Percentiles rank a stretch among this genome's conserved stretches.
Evolutionary conservation across 1,140 invertebrate species (phyloP).

Genomic region (Drosophila baimaii): DNA sequence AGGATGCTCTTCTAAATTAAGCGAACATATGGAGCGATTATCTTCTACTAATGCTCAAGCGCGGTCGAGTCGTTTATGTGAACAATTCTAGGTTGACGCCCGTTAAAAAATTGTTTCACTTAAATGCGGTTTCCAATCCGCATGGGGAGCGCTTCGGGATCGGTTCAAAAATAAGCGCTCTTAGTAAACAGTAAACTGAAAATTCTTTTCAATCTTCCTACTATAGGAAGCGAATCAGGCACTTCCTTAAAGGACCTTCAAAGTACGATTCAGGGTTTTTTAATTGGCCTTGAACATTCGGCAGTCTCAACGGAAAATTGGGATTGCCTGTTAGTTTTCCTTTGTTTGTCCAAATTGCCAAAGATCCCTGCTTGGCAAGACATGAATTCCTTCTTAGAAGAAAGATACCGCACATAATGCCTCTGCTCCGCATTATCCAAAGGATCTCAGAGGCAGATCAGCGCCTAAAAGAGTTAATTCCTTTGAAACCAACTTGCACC

Average conservation of each 20-base stretch:
- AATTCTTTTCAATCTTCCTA: not conserved
- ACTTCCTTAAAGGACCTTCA: not conserved
- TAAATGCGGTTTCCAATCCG: not conserved
- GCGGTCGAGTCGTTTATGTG: too few relatives aligned
- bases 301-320: not conserved
- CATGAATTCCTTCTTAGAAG: too few relatives aligned
- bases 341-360: not conserved
- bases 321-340: not conserved
- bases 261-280: not conserved
- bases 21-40: too few relatives aligned
- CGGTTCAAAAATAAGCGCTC: not conserved
- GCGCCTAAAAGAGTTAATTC: not conserved
- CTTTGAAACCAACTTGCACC: not conserved
- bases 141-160: not conserved
- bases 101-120: too few relatives aligned
- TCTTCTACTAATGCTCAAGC: too few relatives aligned
- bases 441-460: not conserved
- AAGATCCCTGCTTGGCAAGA: not conserved
- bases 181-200: slow-evolving; percentile 3
- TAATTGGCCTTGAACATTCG: not conserved
- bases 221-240: not conserved
- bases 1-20: too few relatives aligned
- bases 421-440: too few relatives aligned
- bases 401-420: too few relatives aligned
- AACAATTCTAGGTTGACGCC: too few relatives aligned